Evolutionary conservation across 37 sponge, comb jelly and placozoan species (phyloP).

Genomic region (Geodia barretti): DNA sequence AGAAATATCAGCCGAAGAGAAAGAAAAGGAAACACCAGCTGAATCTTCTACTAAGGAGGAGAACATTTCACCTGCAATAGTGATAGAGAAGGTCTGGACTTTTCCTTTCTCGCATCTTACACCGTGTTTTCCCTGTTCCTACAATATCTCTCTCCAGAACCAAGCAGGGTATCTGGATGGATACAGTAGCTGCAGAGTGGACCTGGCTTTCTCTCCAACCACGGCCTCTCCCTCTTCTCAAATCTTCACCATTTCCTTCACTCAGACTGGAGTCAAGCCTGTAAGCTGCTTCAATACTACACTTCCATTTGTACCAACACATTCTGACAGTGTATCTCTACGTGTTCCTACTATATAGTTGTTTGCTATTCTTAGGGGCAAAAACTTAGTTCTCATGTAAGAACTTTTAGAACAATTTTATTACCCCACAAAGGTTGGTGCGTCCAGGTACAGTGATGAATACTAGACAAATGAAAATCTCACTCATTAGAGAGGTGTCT

Average conservation of each 20-base stretch:
- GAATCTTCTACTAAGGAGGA: background rate
- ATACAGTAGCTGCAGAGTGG: constrained; percentile 17
- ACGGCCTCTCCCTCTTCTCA: background rate
- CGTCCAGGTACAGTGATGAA: too few relatives aligned
- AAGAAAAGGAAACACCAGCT: background rate
- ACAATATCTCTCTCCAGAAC: background rate
- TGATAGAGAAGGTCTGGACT: background rate
- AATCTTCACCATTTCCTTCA: constrained; percentile 29
- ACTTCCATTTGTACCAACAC: background rate
- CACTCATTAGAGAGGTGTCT: too few relatives aligned
- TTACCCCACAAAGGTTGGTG: too few relatives aligned
- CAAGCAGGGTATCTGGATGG: constrained; percentile 29
- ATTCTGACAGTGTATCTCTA: background rate
- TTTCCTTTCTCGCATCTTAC: too few relatives aligned
- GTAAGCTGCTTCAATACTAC: constrained; percentile 10
- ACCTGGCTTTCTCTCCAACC: constrained; percentile 52
- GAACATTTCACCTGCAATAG: constrained; percentile 1
- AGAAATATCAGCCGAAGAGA: background rate
- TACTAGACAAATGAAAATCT: too few relatives aligned
- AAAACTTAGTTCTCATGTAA: too few relatives aligned
- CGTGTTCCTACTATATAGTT: background rate
- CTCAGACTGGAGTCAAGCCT: constrained; percentile 21
- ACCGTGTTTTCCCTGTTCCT: too few relatives aligned
- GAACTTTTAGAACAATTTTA: too few relatives aligned
- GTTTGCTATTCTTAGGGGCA: too few relatives aligned